phyloP scores from a whole-genome alignment of 2,888 invertebrate genomes.

The Aporophyla lueneburgensis region DNA sequence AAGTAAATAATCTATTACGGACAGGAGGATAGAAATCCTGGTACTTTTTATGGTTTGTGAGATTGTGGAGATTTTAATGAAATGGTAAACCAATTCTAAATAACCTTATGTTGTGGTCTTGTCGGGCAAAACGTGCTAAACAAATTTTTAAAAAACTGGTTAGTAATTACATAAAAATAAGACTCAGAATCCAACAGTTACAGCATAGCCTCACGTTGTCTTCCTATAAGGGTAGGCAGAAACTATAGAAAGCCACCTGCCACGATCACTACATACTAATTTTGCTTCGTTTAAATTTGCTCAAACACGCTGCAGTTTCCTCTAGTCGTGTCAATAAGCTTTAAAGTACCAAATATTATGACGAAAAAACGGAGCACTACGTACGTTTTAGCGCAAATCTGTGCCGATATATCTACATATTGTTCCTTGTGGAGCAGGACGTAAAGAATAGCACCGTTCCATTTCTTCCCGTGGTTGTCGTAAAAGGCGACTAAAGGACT shows the following conservation, averaged over 20 bases:
- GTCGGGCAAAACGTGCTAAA: too few species aligned
- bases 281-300: not conserved
- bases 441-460: too few species aligned
- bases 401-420: not conserved
- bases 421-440: too few species aligned
- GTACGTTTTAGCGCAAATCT: not conserved
- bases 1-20: conserved; percentile 1
- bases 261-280: too few species aligned
- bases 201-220: too few species aligned
- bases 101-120: too few species aligned
- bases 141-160: too few species aligned
- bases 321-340: not conserved
- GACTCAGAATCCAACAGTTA: not conserved
- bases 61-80: not conserved
- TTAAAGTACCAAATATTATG: not conserved
- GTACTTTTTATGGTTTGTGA: not conserved
- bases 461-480: too few species aligned
- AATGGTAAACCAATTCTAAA: too few species aligned
- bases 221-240: too few species aligned
- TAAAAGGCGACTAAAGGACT: too few species aligned
- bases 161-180: not conserved
- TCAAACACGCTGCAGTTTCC: not conserved
- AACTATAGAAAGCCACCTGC: too few species aligned
- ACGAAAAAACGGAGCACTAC: not conserved
- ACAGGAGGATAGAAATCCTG: not conserved